Evolutionary conservation across 2,797 vertebrate genomes (phyloP), one percentile per base, ranked within the genome.

Genomic region (Phalloptychus januarius): DNA sequence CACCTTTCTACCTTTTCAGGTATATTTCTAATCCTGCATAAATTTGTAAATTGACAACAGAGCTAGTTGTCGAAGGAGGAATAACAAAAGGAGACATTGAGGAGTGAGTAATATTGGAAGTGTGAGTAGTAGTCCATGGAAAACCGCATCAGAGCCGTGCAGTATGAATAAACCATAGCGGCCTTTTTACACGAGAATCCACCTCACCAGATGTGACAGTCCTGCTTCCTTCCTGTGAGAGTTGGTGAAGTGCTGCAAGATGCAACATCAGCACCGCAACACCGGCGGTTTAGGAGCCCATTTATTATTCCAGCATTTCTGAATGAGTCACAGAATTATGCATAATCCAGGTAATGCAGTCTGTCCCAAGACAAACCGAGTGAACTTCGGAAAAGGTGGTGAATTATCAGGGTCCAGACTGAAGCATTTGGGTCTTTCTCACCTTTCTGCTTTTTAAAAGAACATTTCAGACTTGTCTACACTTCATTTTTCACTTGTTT

Each of bases 211-310:
- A 65, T 86, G 48, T 67, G 84, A 85, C 80, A 65, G 40, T 7
- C 33, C 36, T 70, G 42, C 67, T 70, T 70, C 67, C 40, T 70
- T 70, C 25, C 67, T 78, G 0, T 15, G 71, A 38, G 42, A 79
- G 76, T 72, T 74, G 20, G 15, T 31, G 18, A 83, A 82, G 75
- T 79, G 85, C 85, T 75, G 82, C 52, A 71, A 85, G 85, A 89
- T 77, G 90, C 52, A 74, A 13, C 76, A 86, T 93, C 90, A 91
- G 88, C 86, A 89, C 85, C 86, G 84, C 87, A 88, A 85, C 81
- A 63, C 77, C 28, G 79, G 80, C 84, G 67, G 90, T 85, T 87
- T 73, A 76, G 78, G 88, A 89, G 86, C 80, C 79, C 74, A 87
- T 92, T 91, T 90, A 90, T 91, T 86, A 88, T 82, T 71, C 81